Evolutionary conservation across 1,140 invertebrate species (phyloP).

Genomic region (Drosophila ercepeae): DNA sequence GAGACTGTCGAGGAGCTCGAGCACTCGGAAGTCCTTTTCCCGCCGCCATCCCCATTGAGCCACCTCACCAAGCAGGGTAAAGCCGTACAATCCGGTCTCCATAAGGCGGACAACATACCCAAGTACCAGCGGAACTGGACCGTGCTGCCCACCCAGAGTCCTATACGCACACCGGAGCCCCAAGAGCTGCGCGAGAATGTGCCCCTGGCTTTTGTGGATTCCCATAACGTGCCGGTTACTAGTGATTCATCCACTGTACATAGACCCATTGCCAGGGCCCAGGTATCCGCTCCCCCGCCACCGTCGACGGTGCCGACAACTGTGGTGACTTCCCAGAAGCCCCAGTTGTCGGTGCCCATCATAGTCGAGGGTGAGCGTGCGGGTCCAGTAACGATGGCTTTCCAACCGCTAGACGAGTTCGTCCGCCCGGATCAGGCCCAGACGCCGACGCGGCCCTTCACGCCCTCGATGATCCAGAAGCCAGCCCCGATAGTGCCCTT

Average conservation of each 20-base stretch:
- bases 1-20: slow-evolving; percentile 77
- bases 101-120: slow-evolving; percentile 86
- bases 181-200: slow-evolving; percentile 81
- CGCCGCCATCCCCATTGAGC: slow-evolving; percentile 80
- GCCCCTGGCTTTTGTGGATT: slow-evolving; percentile 79
- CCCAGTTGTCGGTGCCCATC: slow-evolving; percentile 70
- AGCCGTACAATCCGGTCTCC: slow-evolving; percentile 84
- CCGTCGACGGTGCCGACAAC: slow-evolving; percentile 2
- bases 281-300: slow-evolving; percentile 24
- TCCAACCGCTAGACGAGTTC: slow-evolving; percentile 86
- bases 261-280: slow-evolving; percentile 71
- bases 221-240: slow-evolving; percentile 44
- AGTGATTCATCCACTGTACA: slow-evolving; percentile 54
- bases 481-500: slow-evolving; percentile 87
- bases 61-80: slow-evolving; percentile 74
- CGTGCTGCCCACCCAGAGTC: slow-evolving; percentile 85
- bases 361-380: slow-evolving; percentile 68
- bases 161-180: slow-evolving; percentile 84
- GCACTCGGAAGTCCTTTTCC: slow-evolving; percentile 72
- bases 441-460: slow-evolving; percentile 84
- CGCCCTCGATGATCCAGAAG: slow-evolving; percentile 88
- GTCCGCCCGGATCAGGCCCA: slow-evolving; percentile 83
- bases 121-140: slow-evolving; percentile 87
- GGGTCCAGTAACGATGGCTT: slow-evolving; percentile 84
- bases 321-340: slow-evolving; percentile 3